Evolutionary conservation across 92 coral and sea anemone genomes (phyloP), one percentile per base, ranked within the genome.

Genomic region (Porites cylindrica): DNA sequence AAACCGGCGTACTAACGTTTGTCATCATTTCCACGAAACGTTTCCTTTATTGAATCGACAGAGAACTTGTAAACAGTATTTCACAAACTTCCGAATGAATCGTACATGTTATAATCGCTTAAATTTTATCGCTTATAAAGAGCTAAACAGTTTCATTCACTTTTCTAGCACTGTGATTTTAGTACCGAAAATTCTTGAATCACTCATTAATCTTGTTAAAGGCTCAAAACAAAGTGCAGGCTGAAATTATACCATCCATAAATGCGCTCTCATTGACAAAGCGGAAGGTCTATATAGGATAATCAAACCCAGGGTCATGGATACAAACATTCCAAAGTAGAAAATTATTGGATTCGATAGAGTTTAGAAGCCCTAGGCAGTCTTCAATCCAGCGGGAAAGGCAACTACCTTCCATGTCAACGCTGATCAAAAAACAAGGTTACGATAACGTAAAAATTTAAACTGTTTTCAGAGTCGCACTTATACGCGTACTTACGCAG

Each of bases 301-400:
- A 51, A 67, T 80, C 85, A 56, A 43, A 19, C 50, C 73, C 76
- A 64, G 59, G 69, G 59, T 81, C 54, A 19, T 1, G 58, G 20
- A 54, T 7, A 71, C 21, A 38, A 38, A 38, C 47, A 72, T 51
- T 52, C 54, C 78, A 75, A 75, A 21, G 50, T 47, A 53, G 20
- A 63, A 75, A 75, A 75, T 51, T 75, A 75, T 75, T 75, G 65
- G 78, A 75, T 75, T 75, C 54, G 78, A 17, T 75, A 10, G 23
- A 10, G 32, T 29, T 14, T 53, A 20, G 6, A 51, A 60, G 54
- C 78, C 78, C 78, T 20, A 53, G 54, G 78, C 43, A 75, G 78
- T 75, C 38, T 51, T 51, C 47, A 62, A 6, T 52, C 8, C 13
- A 75, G 21, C 8, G 21, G 78, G 38, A 69, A 32, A 7, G 20